Evolutionary conservation across 2,797 vertebrate species (phyloP), one percentile per base, ranked within the genome.

Genomic region (Sebastes steindachneri): DNA sequence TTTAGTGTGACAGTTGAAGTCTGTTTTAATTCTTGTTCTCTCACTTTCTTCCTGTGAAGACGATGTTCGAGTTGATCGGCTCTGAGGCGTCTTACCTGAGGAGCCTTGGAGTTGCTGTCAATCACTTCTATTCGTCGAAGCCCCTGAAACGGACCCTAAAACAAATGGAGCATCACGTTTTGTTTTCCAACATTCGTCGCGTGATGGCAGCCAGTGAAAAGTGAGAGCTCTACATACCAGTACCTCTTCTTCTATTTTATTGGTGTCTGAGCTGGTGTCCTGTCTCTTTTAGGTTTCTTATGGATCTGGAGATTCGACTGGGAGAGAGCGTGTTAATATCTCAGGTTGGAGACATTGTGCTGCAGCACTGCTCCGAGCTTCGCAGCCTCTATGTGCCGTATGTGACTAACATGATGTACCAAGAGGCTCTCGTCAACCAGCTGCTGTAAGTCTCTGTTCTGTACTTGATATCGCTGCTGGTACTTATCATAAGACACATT

Each of bases 331-430:
- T 96, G 72, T 48, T 95, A 1, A 89, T 97, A 9, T 76, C 86
- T 45, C 86, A 93, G 78, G 79, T 96, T n/a, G 96, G 95, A 0
- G 95, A 96, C 55, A 21, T 96, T 6, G 89, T 97, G 9, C 90
- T 97, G 9, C 76, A 73, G 29, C 96, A 96, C 69, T 90, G 89
- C 28, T 69, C 88, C 1, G 75, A 64, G 15, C 96, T 97, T 67
- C 88, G 62, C 11, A 29, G 82, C 0, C 94, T 95, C 54, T 97
- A 97, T 19, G 93, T 96, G 68, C 96, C 96, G 0, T 97, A 97
- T 55, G 92, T 97, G 76, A 97, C 92, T 3, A 97, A 97, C 88
- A 96, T 97, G 95, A 96, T 94, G 94, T 97, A 96, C 89, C 96
- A 97, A 82, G 96, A 97, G 86, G 86, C 92, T 9, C 92, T 96